Evolutionary conservation across 1,140 invertebrate genomes (phyloP), one percentile per base, ranked within the genome.

Genomic region (Nebria ingens): DNA sequence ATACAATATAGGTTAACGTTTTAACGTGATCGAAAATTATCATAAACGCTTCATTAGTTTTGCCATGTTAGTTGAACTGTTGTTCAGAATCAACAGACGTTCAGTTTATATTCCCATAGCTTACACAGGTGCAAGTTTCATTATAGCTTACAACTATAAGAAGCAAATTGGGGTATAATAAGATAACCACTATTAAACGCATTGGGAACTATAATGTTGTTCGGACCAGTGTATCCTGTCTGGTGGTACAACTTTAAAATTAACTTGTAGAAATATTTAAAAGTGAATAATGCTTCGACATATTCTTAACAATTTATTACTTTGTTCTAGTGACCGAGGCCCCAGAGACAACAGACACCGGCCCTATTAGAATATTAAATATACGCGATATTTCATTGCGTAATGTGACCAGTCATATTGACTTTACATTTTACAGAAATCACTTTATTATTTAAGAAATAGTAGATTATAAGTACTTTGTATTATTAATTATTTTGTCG

Each of bases 221-320:
- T 62, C 53, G 25, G 29, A 54, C 56, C 53, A 56, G 61, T 62
- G 64, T 64, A 67, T 65, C 66, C 67, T 68, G 66, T 68, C 61
- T 63, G 60, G 58, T 60, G 68, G 64, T 58, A 66, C 65, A 66
- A 21, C 51, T 49, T 22, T 17, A 12, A n/a, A 1, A 29, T 38
- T 45, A 13, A n/a, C 25, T 34, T 34, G n/a, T 34, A 9, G 6
- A 6, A 34, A 9, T 34, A 34, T 34, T 34, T 6, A 9, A 34
- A 34, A 34, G n/a, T 34, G 25, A 9, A 34, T 34, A n/a, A n/a
- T n/a, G n/a, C n/a, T 34, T 34, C n/a, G n/a, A 34, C 25, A 34
- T 34, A 34, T 34, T 34, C 25, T 9, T 34, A n/a, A 9, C n/a
- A 34, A 34, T 34, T n/a, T 34, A n/a, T 9, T 9, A 9, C n/a